A percentile compares a stretch with the other conserved stretches of the same genome.
Evolutionary conservation across 2,888 invertebrate species (phyloP).

Genomic region (Conomelus anceps): DNA sequence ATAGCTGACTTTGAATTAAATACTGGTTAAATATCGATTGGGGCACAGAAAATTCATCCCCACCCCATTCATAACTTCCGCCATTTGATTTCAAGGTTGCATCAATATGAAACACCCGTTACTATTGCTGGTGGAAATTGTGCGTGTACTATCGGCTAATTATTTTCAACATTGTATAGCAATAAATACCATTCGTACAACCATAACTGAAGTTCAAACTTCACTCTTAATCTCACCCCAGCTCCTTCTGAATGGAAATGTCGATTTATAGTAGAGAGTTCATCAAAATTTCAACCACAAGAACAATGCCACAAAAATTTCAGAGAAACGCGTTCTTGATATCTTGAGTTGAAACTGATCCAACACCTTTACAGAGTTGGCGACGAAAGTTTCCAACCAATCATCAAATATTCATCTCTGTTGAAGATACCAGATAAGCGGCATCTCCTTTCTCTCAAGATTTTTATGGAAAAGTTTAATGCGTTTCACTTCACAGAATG

Average conservation of each 20-base stretch:
- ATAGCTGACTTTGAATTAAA: too few species aligned
- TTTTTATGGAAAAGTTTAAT: background rate
- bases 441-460: background rate
- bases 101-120: too few species aligned
- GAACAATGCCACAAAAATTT: background rate
- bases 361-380: background rate
- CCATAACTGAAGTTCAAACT: background rate
- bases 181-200: too few species aligned
- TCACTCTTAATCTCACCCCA: background rate
- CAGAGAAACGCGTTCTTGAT: background rate
- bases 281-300: background rate
- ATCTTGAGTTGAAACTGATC: background rate
- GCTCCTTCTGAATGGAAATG: background rate
- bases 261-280: background rate
- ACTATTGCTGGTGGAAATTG: too few species aligned
- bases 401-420: background rate
- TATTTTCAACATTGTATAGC: too few species aligned
- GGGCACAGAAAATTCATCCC: too few species aligned
- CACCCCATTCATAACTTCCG: too few species aligned
- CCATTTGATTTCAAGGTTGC: too few species aligned
- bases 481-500: background rate
- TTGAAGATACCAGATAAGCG: background rate
- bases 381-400: background rate
- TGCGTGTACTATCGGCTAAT: too few species aligned
- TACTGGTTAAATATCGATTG: too few species aligned